phyloP scores from a whole-genome alignment of 2,113 vertebrate genomes.

The Butastur rufipennis region DNA sequence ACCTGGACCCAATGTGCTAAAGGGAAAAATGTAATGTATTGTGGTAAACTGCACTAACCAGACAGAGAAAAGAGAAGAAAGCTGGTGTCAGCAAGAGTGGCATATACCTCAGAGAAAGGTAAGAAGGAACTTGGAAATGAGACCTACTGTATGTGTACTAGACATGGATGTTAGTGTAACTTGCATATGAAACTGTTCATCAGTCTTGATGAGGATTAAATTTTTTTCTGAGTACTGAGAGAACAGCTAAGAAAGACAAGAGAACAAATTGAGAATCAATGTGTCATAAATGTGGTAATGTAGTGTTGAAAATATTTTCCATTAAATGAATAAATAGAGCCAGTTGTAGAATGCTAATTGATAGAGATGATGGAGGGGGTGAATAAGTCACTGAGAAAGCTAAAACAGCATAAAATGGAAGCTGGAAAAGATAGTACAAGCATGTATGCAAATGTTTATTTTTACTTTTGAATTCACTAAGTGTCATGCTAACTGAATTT shows the following conservation, averaged over 20 bases:
- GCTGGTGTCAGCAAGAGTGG: background rate
- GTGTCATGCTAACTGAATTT: background rate
- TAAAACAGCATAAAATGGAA: background rate
- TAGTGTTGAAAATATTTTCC: background rate
- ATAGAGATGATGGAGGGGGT: background rate
- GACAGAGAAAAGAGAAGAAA: background rate
- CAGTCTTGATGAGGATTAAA: background rate
- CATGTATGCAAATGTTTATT: background rate
- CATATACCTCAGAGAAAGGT: background rate
- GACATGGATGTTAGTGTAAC: background rate
- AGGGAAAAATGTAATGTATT: background rate
- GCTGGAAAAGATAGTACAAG: background rate
- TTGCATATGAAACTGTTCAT: background rate
- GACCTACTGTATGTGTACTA: fast-evolving
- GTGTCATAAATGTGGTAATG: background rate
- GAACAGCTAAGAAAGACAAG: background rate
- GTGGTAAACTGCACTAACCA: background rate
- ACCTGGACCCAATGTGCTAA: background rate
- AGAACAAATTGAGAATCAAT: background rate
- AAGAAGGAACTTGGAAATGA: background rate
- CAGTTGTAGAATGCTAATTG: background rate
- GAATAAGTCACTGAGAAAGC: background rate
- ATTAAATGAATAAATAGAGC: background rate
- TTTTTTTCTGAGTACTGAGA: background rate
- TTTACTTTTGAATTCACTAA: background rate